Conservation (phyloP, 2,797 vertebrate species). For the Gastrophryne carolinensis region DNA sequence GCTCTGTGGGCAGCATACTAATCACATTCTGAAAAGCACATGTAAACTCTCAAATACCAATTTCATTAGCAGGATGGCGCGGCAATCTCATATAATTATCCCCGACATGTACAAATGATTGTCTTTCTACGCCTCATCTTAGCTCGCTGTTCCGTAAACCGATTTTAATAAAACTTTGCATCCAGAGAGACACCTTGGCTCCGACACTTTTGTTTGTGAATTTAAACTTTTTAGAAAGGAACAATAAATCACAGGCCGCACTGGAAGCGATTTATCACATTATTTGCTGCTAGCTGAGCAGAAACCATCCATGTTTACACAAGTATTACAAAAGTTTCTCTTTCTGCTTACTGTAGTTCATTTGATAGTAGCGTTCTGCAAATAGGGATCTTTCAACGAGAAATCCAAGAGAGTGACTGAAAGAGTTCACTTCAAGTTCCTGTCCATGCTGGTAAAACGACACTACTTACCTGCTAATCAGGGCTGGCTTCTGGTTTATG, state of each 20-base stretch:
- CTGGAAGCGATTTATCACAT: slow-evolving; percentile 15
- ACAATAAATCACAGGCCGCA: slow-evolving; percentile 41
- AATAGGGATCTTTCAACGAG: too few species aligned
- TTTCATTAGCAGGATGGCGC: slow-evolving; percentile 23
- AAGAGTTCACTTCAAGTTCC: too few species aligned
- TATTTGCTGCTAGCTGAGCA: slow-evolving; percentile 23
- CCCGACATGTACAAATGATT: slow-evolving; percentile 38
- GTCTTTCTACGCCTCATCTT: slow-evolving; percentile 28
- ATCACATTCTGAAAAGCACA: slow-evolving; percentile 10
- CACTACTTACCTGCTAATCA: too few species aligned
- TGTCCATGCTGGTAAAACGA: too few species aligned
- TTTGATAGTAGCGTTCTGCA: too few species aligned
- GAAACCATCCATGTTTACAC: background rate
- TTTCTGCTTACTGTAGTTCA: slow-evolving; percentile 14
- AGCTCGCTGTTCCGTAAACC: slow-evolving; percentile 44
- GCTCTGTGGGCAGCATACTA: background rate
- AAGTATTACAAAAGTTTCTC: background rate
- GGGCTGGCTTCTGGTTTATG: too few species aligned
- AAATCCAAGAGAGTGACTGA: too few species aligned
- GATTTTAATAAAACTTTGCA: slow-evolving; percentile 36
- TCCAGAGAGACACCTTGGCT: slow-evolving; percentile 24
- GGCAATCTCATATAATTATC: slow-evolving; percentile 22
- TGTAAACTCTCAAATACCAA: slow-evolving; percentile 19
- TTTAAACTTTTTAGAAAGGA: slow-evolving; percentile 23
- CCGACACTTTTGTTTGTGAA: slow-evolving; percentile 2